These are phyloP conservation scores for Schrankia costaestrigalis DNA, from an alignment of 2,888 invertebrate genomes.

Conservation along the genomic window DNA sequence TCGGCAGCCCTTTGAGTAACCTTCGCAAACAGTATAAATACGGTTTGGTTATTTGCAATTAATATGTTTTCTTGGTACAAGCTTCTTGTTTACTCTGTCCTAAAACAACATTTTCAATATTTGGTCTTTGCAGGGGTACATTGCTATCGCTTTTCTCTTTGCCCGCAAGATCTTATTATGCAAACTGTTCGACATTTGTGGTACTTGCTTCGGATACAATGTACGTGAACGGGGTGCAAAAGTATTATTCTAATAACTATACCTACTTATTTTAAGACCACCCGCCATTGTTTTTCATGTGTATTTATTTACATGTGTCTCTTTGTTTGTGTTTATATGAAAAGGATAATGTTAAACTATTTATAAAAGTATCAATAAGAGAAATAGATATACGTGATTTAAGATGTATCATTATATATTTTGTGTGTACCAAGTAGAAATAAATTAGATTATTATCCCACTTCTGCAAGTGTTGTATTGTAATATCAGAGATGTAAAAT, in stretches of 20 bases:
- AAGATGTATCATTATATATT: too few species aligned
- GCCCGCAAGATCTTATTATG: constrained; percentile 19
- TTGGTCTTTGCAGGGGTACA: constrained; percentile 30
- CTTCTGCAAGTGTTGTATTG: too few species aligned
- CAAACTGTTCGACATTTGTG: constrained; percentile 28
- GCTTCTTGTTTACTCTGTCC: constrained; percentile 49
- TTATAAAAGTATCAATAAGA: too few species aligned
- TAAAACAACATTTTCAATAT: constrained; percentile 60
- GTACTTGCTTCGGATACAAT: constrained; percentile 20
- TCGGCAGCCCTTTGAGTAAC: constrained; percentile 17
- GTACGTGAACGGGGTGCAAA: constrained; percentile 21
- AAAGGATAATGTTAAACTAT: too few species aligned
- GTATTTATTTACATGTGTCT: constrained; percentile 6
- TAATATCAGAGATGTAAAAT: too few species aligned
- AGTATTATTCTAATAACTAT: constrained; percentile 19
- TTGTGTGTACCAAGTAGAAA: too few species aligned
- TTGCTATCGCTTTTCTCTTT: constrained; percentile 25
- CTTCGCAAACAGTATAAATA: constrained; percentile 30
- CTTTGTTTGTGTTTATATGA: too few species aligned
- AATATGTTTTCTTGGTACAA: constrained; percentile 53
- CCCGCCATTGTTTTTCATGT: constrained; percentile 14
- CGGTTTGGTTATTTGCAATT: constrained; percentile 54
- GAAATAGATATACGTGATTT: too few species aligned
- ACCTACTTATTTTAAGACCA: constrained; percentile 14
- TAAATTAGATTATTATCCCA: too few species aligned